A percentile compares a stretch with the other conserved stretches of the same genome.
Conservation (phyloP, 2,797 vertebrate genomes). For the Halcyon smyrnensis region DNA sequence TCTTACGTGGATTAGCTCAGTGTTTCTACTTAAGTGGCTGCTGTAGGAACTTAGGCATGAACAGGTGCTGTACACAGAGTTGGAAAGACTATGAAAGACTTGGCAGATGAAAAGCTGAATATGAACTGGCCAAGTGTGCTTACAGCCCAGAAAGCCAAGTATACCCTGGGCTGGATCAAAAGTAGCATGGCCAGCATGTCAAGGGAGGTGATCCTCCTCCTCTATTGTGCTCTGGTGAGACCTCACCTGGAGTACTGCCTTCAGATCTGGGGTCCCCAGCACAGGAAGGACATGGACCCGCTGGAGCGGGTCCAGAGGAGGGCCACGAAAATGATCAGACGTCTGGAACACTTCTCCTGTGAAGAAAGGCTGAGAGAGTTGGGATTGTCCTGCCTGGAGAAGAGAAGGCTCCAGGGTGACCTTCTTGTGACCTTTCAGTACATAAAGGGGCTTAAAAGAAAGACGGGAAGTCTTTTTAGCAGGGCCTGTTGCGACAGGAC, state of each 20-base stretch:
- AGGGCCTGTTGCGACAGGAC: background rate
- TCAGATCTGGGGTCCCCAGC: background rate
- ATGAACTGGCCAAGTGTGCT: background rate
- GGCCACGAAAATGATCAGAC: background rate
- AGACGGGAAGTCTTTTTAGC: background rate
- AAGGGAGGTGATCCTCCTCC: background rate
- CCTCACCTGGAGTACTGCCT: background rate
- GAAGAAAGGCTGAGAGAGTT: background rate
- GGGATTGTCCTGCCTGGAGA: background rate
- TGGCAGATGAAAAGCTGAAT: background rate
- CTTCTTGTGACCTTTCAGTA: background rate
- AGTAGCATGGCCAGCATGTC: background rate
- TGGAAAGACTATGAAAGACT: background rate
- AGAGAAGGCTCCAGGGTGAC: background rate
- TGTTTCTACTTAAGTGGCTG: background rate
- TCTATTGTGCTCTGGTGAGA: background rate
- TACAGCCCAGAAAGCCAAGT: background rate
- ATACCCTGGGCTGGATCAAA: background rate
- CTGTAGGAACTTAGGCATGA: background rate
- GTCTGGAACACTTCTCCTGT: background rate
- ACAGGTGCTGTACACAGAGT: too few relatives aligned
- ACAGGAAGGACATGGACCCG: background rate
- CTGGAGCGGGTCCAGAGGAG: background rate
- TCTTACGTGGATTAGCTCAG: background rate
- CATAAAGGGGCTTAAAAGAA: background rate